Base-by-base conservation (phyloP, 2,888 invertebrate genomes). In the Drosophila phalerata region DNA sequence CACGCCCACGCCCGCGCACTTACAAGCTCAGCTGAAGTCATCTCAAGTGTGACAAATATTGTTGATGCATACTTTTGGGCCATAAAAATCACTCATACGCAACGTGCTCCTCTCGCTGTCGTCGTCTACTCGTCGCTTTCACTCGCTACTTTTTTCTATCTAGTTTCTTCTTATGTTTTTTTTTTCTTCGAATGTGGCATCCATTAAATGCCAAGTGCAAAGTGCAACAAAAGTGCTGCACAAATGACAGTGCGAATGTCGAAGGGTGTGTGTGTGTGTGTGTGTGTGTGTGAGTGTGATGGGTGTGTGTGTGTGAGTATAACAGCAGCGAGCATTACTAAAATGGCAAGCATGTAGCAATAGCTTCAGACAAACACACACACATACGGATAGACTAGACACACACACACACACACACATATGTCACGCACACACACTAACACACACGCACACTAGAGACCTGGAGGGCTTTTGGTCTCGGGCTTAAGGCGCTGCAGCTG, bases 181-280 rank as follows among this genome's bases (percentile, higher is more conserved):
- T 25, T 10, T 42, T 32, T 45, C 32, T 40, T 61, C 62, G 69
- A 77, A 66, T 78, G 64, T 67, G 38, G 66, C 71, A 74, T 69
- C 81, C 79, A 81, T 80, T 80, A 80, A 81, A 81, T 68, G 79
- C 69, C 82, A 80, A 80, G 79, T 80, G 79, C 79, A 81, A 81
- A 81, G 78, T 81, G 81, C 74, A 79, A 79, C 71, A 79, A 79
- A 79, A 79, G 79, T 81, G 81, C 69, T 69, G 63, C 70, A 64
- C 37, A 67, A 55, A 70, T 68, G 73, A 53, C 76, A 64, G 51
- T 42, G 37, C 43, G 55, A 19, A n/a, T 15, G 25, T 43, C 30
- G 11, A 17, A 55, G 55, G 30, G 40, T 37, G 30, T 17, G 62
- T 40, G 67, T 49, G 49, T 25, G 40, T 40, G 68, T 42, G 56